Percentiles rank a stretch among this genome's conserved stretches.
Conservation (phyloP, 2,888 invertebrate species). For the Hyles lineata region DNA sequence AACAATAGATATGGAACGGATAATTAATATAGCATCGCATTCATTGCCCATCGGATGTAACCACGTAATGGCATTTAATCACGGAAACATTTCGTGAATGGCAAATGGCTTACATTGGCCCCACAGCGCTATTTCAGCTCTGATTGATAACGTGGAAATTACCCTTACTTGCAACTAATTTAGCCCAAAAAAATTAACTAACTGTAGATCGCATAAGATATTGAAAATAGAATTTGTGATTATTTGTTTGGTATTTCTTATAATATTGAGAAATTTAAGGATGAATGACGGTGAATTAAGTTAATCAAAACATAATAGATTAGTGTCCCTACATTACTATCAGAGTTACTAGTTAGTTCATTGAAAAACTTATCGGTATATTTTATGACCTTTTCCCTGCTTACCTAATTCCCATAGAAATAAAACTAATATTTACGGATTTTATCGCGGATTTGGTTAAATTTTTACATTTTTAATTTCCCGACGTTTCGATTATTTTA, state of each 20-base stretch:
- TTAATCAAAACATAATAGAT: too few species aligned
- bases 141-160: constrained; percentile 24
- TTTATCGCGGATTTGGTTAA: too few species aligned
- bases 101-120: constrained; percentile 22
- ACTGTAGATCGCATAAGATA: neutral
- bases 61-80: constrained; percentile 30
- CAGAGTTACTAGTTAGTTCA: too few species aligned
- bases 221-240: neutral
- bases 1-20: constrained; percentile 2
- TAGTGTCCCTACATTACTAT: too few species aligned
- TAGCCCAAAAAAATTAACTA: neutral
- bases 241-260: neutral
- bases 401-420: too few species aligned
- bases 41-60: constrained; percentile 20
- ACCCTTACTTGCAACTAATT: neutral
- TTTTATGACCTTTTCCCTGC: too few species aligned
- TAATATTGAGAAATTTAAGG: neutral
- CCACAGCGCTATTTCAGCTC: constrained; percentile 14
- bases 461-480: too few species aligned
- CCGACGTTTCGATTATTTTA: too few species aligned
- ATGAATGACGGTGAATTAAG: too few species aligned
- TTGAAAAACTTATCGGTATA: too few species aligned
- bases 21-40: constrained; percentile 15
- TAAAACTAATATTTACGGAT: too few species aligned
- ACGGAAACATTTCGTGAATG: constrained; percentile 30